phyloP scores from a whole-genome alignment of 2,113 vertebrate species.

The Melanerpes formicivorus region DNA sequence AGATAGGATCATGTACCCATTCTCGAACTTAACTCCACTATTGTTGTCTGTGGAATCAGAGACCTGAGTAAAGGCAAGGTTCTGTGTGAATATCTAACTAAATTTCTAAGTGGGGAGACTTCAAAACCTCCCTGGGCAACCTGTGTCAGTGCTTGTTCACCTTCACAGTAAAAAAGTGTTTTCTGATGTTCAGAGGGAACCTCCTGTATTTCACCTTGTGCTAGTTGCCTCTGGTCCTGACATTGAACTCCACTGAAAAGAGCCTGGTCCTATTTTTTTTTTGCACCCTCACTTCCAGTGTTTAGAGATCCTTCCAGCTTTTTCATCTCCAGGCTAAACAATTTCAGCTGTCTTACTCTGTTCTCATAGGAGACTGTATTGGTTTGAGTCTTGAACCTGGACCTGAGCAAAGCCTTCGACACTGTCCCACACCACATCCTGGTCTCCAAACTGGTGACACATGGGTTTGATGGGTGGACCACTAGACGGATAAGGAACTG shows the following conservation, averaged over 20 bases:
- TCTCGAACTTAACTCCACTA: too few relatives aligned
- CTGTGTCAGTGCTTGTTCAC: background rate
- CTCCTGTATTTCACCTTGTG: background rate
- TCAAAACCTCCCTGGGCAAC: too few relatives aligned
- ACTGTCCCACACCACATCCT: too few relatives aligned
- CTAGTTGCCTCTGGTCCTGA: background rate
- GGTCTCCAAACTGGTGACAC: too few relatives aligned
- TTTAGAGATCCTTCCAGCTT: background rate
- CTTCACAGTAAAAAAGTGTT: background rate
- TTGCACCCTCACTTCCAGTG: background rate
- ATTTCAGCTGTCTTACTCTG: background rate
- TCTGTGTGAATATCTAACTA: too few relatives aligned
- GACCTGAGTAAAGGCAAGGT: too few relatives aligned
- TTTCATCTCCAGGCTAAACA: background rate
- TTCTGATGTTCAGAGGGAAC: background rate
- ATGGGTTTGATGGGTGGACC: too few relatives aligned
- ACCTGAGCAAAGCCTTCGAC: too few relatives aligned
- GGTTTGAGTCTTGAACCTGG: too few relatives aligned
- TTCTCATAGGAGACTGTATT: background rate
- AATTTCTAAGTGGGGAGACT: background rate
- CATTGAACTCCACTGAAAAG: background rate
- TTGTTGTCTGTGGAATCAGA: too few relatives aligned
- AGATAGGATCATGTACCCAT: background rate
- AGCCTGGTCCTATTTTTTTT: background rate
- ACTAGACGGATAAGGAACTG: too few relatives aligned